Conservation (phyloP, 2,113 vertebrate species). For the Mesembrinibis cayennensis region DNA sequence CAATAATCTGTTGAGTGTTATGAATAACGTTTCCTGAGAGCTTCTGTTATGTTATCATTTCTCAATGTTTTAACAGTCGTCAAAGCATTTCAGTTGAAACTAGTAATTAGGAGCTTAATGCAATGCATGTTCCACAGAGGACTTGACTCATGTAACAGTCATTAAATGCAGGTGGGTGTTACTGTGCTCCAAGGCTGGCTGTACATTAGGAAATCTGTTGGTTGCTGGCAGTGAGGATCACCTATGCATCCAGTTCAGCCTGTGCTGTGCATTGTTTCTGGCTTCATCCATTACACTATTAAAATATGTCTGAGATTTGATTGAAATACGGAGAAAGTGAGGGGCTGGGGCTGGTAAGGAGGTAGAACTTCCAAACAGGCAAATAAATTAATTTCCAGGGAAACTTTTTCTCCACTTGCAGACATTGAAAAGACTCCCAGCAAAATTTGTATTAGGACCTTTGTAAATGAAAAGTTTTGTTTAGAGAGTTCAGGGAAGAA, state of each 20-base stretch:
- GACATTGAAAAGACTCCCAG: neutral
- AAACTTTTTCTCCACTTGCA: neutral
- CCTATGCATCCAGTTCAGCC: neutral
- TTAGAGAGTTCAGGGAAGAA: neutral
- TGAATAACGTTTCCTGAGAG: neutral
- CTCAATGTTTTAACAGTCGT: neutral
- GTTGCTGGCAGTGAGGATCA: neutral
- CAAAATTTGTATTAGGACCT: neutral
- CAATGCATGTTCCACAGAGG: neutral
- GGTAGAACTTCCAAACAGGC: neutral
- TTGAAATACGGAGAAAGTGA: accelerated
- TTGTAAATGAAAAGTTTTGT: neutral
- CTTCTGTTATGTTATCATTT: neutral
- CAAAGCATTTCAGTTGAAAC: slow-evolving; percentile 9
- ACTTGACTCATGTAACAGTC: neutral
- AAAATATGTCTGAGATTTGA: neutral
- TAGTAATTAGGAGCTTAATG: neutral
- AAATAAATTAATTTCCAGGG: neutral
- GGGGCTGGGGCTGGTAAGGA: neutral
- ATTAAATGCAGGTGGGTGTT: neutral
- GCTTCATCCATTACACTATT: neutral
- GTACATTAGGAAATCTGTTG: neutral
- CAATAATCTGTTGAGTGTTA: neutral
- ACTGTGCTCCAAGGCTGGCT: neutral
- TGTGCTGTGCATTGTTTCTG: neutral